Base-by-base conservation (phyloP, 2,797 vertebrate genomes). In the Gymnothorax javanicus region DNA sequence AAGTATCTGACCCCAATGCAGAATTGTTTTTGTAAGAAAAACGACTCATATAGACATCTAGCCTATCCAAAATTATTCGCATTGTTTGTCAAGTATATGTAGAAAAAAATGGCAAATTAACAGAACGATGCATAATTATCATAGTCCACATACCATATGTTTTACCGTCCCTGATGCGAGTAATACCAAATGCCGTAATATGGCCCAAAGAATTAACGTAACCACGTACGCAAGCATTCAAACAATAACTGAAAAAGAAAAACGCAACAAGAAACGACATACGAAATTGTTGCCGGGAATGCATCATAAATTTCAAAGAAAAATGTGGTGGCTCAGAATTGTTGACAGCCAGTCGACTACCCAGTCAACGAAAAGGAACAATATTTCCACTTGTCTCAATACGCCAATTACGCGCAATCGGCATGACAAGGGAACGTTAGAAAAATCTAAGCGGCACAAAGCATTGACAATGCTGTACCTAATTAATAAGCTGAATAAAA, bases 31-130 rank as follows among this genome's bases (percentile, higher is more conserved):
- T 3, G 54, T 69, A 8, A 57, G 20, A 20, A 50, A 57, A 57
- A 9, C 23, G 43, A 56, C 79, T 82, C 52, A 52, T 15, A 7
- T 43, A 52, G 52, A 17, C 15, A 17, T 50, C 12, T 13, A 82
- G 12, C n/a, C n/a, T 43, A 43, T 2, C 33, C 2, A 2, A 43
- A 57, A n/a, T 54, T 57, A n/a, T 57, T 23, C 0, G 43, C 5
- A 81, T 8, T 81, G 17, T 7, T 54, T 15, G 75, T 17, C 50
- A 57, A 50, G 67, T n/a, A 86, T 43, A 82, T 67, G 60, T 85
- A n/a, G 11, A 69, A 8, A 82, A 12, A 33, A 71, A 86, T 56
- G 60, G 85, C 91, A 90, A 86, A 86, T 89, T 85, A 86, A 83
- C 15, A 58, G 25, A 56, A 43, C 87, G 73, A 75, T 57, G 81